Percentiles rank a stretch among this genome's conserved stretches.
These are phyloP conservation scores for Coelopa pilipes DNA, from an alignment of 2,888 invertebrate species.

Conservation along the genomic window DNA sequence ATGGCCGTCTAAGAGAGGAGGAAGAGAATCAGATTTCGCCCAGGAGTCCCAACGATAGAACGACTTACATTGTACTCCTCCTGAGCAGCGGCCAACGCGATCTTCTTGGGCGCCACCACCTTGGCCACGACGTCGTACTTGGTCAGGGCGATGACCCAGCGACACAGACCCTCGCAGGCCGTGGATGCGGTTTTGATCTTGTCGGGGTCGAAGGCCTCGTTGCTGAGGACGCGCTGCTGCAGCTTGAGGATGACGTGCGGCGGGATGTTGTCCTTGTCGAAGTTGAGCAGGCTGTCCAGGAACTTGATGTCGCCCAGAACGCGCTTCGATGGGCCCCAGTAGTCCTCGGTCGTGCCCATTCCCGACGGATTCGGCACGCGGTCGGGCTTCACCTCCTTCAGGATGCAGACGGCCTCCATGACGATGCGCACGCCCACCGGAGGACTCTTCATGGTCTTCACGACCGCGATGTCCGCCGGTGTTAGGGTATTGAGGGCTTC, in stretches of 20 bases:
- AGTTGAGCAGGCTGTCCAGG: conserved; percentile 85
- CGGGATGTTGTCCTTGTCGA: conserved; percentile 92
- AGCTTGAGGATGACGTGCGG: conserved; percentile 85
- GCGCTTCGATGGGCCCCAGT: conserved; percentile 91
- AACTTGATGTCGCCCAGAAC: conserved; percentile 92
- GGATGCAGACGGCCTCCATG: conserved; percentile 95
- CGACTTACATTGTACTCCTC: conserved; percentile 74
- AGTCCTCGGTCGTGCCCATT: conserved; percentile 88
- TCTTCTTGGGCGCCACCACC: conserved; percentile 92
- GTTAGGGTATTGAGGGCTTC: conserved; percentile 91
- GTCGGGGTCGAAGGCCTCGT: conserved; percentile 91
- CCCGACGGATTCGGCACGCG: conserved; percentile 85
- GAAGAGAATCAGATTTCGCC: too few species aligned
- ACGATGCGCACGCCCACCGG: conserved; percentile 89
- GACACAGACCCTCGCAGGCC: conserved; percentile 91
- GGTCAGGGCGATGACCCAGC: conserved; percentile 95
- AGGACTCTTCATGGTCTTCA: conserved; percentile 97
- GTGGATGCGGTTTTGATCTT: conserved; percentile 88
- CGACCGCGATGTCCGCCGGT: conserved; percentile 85
- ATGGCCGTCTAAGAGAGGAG: conserved; percentile 67
- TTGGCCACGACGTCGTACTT: conserved; percentile 94
- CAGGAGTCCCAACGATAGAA: too few species aligned
- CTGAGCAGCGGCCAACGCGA: conserved; percentile 88
- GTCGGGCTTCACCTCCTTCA: conserved; percentile 92
- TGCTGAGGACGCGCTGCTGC: conserved; percentile 80